Conservation (phyloP, 37 sponge, comb jelly and placozoan genomes). For the Tethya wilhelma region DNA sequence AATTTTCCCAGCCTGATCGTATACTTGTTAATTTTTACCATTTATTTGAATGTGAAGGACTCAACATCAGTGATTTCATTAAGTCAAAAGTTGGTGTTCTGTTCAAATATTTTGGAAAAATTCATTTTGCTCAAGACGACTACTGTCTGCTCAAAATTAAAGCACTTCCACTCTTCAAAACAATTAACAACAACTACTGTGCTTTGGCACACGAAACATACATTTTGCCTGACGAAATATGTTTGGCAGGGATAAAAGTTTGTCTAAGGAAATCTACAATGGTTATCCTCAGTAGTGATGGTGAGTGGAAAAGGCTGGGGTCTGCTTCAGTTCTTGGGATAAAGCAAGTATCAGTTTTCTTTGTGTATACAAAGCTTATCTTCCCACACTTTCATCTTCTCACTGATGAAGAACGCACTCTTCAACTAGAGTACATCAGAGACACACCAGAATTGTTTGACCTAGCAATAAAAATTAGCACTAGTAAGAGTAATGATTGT, state of each 20-base stretch:
- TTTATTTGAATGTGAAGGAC: not conserved
- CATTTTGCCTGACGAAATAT: not conserved
- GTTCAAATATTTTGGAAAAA: not conserved
- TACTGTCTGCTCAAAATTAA: not conserved
- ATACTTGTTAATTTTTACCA: slow-evolving; percentile 2
- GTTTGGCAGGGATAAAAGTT: not conserved
- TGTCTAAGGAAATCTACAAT: not conserved
- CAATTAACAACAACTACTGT: too few relatives aligned
- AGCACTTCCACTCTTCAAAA: too few relatives aligned
- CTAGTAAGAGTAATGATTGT: not conserved
- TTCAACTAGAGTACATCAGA: not conserved
- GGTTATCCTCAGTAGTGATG: not conserved
- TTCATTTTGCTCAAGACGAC: slow-evolving; percentile 3
- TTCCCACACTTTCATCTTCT: not conserved
- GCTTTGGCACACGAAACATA: not conserved
- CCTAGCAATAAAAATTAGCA: not conserved
- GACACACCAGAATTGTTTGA: not conserved
- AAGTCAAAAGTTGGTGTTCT: not conserved
- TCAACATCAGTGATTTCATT: not conserved
- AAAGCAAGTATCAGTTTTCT: not conserved
- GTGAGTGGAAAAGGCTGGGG: not conserved
- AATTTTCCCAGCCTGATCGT: not conserved
- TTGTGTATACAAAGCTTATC: not conserved
- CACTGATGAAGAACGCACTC: not conserved
- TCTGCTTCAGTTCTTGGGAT: not conserved